Evolutionary conservation across 2,888 invertebrate species (phyloP), one percentile per base, ranked within the genome.

Genomic region (Rambutsinella grinnellia): DNA sequence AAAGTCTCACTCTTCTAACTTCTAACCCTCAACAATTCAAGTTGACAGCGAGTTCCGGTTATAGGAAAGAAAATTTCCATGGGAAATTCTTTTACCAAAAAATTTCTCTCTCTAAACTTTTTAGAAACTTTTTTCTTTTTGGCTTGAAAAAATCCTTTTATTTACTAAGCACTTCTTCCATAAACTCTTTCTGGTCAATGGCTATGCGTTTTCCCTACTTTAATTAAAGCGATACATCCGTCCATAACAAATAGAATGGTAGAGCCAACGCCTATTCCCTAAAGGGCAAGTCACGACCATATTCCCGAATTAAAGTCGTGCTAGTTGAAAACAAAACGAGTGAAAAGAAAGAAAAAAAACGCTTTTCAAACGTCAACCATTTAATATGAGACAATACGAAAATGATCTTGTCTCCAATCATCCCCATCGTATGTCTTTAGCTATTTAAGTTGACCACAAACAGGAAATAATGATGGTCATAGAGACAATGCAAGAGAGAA

Each of bases 271-370:
- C 76, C 76, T 81, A 81, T 81, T 82, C 81, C 80, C 79, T 80
- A 80, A 82, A 81, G 80, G 81, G 76, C 81, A 79, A 82, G 82
- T 82, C 82, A 82, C 82, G 82, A 82, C 36, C 36, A 36, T 8
- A 36, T 49, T 49, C 49, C 49, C 49, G 49, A 49, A 49, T 49
- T 49, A 49, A 49, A 49, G n/a, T 49, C 49, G 49, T 49, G 49
- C 49, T 3, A 49, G 49, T 5, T 13, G 44, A 44, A 44, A 49
- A 49, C 6, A 49, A 36, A 36, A 36, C 36, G 36, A 5, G 36
- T 13, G 13, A 36, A 13, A 5, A 36, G 6, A 36, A 36, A 36
- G 5, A 36, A 36, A 36, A 36, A 36, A 36, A 8, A 13, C 13
- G 36, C 13, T 36, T 36, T 36, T 36, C 6, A 36, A 36, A 36